Evolutionary conservation across 1,140 invertebrate species (phyloP).

Genomic region (Sitodiplosis mosellana): DNA sequence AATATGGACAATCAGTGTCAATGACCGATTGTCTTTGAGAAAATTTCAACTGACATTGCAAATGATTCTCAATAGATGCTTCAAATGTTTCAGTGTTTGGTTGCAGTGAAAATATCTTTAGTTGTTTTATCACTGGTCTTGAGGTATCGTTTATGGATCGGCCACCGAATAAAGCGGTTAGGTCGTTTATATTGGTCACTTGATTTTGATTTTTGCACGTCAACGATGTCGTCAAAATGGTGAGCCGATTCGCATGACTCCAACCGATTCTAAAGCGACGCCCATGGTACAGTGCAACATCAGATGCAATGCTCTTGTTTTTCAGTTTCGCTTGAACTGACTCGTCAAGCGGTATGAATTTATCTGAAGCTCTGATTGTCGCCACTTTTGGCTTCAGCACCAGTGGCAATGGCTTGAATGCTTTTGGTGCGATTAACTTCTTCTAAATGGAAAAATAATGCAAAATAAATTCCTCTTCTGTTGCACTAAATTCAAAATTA

Average conservation of each 20-base stretch:
- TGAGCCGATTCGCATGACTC: slow-evolving; percentile 43
- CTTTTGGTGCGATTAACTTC: neutral
- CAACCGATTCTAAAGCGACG: slow-evolving; percentile 56
- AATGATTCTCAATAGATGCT: slow-evolving; percentile 26
- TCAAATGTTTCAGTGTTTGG: slow-evolving; percentile 9
- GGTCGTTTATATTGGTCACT: neutral
- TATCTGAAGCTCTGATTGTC: slow-evolving; percentile 25
- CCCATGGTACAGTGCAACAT: slow-evolving; percentile 43
- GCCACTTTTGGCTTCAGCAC: slow-evolving; percentile 18
- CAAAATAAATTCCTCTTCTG: too few species aligned
- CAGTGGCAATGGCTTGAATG: slow-evolving; percentile 10
- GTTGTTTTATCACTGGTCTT: slow-evolving; percentile 10
- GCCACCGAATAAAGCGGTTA: neutral
- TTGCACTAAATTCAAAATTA: too few species aligned
- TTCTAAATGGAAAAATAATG: neutral
- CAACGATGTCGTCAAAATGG: slow-evolving; percentile 24
- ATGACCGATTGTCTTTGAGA: slow-evolving; percentile 20
- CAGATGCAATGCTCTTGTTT: slow-evolving; percentile 35
- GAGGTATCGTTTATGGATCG: neutral
- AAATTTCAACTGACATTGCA: slow-evolving; percentile 29
- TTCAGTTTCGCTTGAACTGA: slow-evolving; percentile 27
- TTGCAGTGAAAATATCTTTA: slow-evolving; percentile 15
- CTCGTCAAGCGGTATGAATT: slow-evolving; percentile 24
- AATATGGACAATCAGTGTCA: slow-evolving; percentile 27
- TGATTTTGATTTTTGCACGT: neutral